Evolutionary conservation across 1,140 invertebrate species (phyloP).

Genomic region (Aleiodes sp.): DNA sequence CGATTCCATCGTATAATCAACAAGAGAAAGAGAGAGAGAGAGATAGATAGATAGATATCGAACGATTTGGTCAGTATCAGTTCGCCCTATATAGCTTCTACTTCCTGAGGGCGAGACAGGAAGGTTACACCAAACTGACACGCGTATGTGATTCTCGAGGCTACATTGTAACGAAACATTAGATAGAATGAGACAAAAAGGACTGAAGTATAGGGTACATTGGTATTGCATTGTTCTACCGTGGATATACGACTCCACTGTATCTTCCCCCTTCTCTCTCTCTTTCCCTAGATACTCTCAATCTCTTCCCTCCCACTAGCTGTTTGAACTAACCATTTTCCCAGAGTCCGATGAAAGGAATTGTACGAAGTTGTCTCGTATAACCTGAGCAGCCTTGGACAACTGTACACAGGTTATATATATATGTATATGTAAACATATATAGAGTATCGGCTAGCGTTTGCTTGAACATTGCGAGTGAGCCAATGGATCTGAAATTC

Average conservation of each 20-base stretch:
- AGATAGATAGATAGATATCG: neutral
- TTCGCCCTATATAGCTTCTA: neutral
- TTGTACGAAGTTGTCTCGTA: neutral
- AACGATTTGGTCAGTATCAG: neutral
- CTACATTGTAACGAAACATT: neutral
- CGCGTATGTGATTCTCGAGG: neutral
- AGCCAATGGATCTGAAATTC: neutral
- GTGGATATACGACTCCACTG: conserved; percentile 2
- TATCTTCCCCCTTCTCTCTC: neutral
- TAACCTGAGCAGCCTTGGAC: neutral
- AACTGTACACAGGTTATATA: neutral
- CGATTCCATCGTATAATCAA: neutral
- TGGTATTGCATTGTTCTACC: conserved; percentile 4
- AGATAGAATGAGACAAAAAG: neutral
- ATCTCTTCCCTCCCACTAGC: neutral
- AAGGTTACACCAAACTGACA: conserved; percentile 3
- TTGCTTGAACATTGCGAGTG: neutral
- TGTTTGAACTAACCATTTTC: neutral
- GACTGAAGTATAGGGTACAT: neutral
- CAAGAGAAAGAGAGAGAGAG: neutral
- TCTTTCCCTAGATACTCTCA: neutral
- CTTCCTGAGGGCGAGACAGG: too few relatives aligned
- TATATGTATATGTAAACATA: too few relatives aligned
- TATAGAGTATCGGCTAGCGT: neutral
- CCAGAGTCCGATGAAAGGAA: neutral